Base-by-base conservation (phyloP, 2,888 invertebrate species). In the Abscondita cerata region DNA sequence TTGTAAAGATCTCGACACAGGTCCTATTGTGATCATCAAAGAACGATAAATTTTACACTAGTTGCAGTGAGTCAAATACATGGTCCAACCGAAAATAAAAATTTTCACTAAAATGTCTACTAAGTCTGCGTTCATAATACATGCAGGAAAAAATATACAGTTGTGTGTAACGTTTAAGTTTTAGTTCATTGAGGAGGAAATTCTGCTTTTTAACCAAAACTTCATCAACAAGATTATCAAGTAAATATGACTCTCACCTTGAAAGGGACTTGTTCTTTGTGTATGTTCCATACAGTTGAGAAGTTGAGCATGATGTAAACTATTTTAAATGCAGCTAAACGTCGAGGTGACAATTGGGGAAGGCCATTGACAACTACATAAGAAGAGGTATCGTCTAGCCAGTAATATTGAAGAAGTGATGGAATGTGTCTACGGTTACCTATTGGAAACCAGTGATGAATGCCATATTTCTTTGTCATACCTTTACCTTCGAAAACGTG, bases 381-480 rank as follows among this genome's bases (percentile, higher is more conserved):
- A 8, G 41, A 15, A 15, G 41, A 41, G 8, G 41, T n/a, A n/a
- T n/a, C n/a, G n/a, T n/a, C n/a, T n/a, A n/a, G n/a, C n/a, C n/a
- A n/a, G n/a, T n/a, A n/a, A 31, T 31, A 31, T 9, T 31, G 31
- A 31, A 31, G 31, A 31, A 31, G 31, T 9, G 31, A 31, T 31
- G 31, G 31, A 6, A 11, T 41, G 13, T 16, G 16, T 41, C 4
- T 41, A 15, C 41, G 13, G 5, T 13, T 41, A 41, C 41, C 41
- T 41, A 13, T 41, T 16, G 16, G 41, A 41, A 16, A 41, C 13
- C 41, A 41, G 41, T 13, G 41, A 41, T 41, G 41, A 41, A 41
- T 41, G 41, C 41, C 41, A 41, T 15, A 16, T 41, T 41, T 41
- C 41, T 41, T 41, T 41, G 11, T 15, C 1, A 13, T 18, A 41